phyloP scores from a whole-genome alignment of 2,888 invertebrate species.

The Ceramica pisi region DNA sequence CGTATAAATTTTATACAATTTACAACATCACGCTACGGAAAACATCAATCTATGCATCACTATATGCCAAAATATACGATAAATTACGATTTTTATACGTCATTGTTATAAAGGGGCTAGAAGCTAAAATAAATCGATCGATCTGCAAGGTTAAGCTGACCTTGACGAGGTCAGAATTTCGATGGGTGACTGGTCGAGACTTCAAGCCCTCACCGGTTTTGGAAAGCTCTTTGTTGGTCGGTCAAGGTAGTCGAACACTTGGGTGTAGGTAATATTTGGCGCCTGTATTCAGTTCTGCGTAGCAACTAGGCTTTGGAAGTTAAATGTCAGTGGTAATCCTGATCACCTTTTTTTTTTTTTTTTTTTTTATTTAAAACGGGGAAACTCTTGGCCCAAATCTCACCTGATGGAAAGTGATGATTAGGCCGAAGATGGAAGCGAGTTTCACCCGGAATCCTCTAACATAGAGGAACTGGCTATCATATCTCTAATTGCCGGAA shows the following conservation, averaged over 20 bases:
- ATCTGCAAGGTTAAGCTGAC: constrained; percentile 27
- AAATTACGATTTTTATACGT: constrained; percentile 39
- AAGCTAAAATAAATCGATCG: constrained; percentile 6
- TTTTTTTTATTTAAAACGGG: no score
- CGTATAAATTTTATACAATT: constrained; percentile 51
- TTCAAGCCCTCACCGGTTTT: constrained; percentile 6
- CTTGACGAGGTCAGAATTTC: constrained; percentile 20
- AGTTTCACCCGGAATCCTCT: no score
- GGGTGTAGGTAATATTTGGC: not conserved
- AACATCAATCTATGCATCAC: constrained; percentile 58
- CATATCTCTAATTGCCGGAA: no score
- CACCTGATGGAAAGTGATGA: no score
- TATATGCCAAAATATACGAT: constrained; percentile 54
- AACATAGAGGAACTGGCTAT: no score
- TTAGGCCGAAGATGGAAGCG: no score
- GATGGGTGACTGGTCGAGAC: constrained; percentile 19
- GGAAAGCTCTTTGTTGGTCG: not conserved
- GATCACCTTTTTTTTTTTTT: not conserved
- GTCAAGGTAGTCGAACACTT: constrained; percentile 6
- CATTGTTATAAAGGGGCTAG: constrained; percentile 10
- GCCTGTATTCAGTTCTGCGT: not conserved
- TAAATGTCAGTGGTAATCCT: not conserved
- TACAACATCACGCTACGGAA: constrained; percentile 41
- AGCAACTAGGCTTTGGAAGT: not conserved
- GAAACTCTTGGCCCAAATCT: no score